These are phyloP conservation scores for Trichonephila clavata DNA, from an alignment of 1,140 invertebrate genomes.

Conservation along the genomic window DNA sequence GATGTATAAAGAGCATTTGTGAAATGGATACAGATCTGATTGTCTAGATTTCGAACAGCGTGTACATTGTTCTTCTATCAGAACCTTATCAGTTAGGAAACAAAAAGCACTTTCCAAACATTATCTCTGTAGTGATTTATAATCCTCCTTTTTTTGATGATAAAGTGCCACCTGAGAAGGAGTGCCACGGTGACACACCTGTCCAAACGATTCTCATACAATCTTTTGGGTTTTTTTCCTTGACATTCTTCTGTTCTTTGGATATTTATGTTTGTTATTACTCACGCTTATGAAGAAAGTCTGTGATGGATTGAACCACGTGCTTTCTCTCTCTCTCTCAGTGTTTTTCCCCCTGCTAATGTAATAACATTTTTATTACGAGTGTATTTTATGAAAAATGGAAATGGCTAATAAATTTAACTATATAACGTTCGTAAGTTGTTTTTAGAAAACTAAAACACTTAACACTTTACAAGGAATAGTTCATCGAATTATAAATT, in stretches of 20 bases:
- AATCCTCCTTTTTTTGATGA: conserved; percentile 7
- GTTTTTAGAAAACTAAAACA: too few relatives aligned
- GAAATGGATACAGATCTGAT: not conserved
- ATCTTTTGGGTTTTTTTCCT: not conserved
- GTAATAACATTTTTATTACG: not conserved
- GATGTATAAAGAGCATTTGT: not conserved
- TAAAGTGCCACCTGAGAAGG: not conserved
- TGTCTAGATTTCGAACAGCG: not conserved
- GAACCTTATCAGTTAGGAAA: not conserved
- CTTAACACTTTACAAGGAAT: too few relatives aligned
- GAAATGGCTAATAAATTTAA: conserved; percentile 4
- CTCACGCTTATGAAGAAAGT: not conserved
- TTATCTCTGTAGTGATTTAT: conserved; percentile 59
- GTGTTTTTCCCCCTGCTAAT: not conserved
- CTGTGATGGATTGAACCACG: not conserved
- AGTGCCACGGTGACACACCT: conserved; percentile 25
- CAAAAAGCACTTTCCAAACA: conserved; percentile 38
- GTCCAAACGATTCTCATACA: conserved; percentile 35
- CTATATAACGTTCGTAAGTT: too few relatives aligned
- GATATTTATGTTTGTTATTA: not conserved
- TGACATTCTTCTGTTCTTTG: too few relatives aligned
- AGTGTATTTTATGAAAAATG: not conserved
- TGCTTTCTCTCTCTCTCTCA: too few relatives aligned
- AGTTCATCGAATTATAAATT: too few relatives aligned
- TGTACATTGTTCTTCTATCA: not conserved